phyloP scores from a whole-genome alignment of 2,888 invertebrate genomes.

The Kryphioiulus occultus region DNA sequence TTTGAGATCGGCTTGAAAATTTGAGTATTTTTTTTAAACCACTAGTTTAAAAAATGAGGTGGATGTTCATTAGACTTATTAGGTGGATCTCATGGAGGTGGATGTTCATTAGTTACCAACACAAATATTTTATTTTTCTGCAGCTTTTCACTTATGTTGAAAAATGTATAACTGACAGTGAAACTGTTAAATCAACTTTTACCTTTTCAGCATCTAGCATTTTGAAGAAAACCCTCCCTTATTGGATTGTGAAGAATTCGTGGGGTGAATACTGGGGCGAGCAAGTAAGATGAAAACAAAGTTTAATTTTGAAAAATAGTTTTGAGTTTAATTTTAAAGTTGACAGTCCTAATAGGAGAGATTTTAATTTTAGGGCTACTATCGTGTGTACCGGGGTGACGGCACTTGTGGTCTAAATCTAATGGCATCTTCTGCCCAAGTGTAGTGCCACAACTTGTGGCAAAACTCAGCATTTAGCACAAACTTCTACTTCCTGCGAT shows the following conservation, averaged over 20 bases:
- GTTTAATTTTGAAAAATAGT: background rate
- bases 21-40: too few relatives aligned
- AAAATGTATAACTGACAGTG: too few relatives aligned
- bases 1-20: too few relatives aligned
- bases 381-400: constrained; percentile 90
- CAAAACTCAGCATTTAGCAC: background rate
- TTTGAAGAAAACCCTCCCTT: constrained; percentile 84
- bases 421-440: constrained; percentile 82
- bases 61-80: too few relatives aligned
- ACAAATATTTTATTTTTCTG: too few relatives aligned
- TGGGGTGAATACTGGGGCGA: constrained; percentile 94
- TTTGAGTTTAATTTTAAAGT: background rate
- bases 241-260: constrained; percentile 94
- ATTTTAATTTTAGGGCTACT: constrained; percentile 76
- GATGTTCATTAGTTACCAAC: too few relatives aligned
- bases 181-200: background rate
- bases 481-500: background rate
- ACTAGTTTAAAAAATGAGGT: too few relatives aligned
- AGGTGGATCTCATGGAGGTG: too few relatives aligned
- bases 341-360: background rate
- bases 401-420: constrained; percentile 93
- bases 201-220: constrained; percentile 60
- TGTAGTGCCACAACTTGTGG: background rate
- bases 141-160: too few relatives aligned
- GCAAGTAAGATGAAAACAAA: constrained; percentile 63